Base-by-base conservation (phyloP, 2,113 vertebrate genomes). In the Salvelinus sp. region DNA sequence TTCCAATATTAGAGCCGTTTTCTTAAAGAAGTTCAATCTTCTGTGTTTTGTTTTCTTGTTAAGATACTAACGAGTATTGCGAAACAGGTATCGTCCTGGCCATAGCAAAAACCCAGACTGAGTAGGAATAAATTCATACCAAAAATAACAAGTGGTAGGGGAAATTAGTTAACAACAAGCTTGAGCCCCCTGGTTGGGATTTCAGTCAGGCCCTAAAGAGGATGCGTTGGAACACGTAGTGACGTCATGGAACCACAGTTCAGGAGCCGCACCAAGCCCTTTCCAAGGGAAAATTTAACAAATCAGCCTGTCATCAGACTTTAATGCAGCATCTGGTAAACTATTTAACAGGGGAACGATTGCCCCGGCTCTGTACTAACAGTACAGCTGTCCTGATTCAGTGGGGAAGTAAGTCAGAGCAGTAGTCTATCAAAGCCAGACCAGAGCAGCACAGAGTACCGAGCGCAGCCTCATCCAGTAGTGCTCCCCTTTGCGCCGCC, bases 201-300 rank as follows among this genome's bases (percentile, higher is more conserved):
- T 9, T 22, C n/a, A 13, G 13, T 62, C 20, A 23, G 58, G 23
- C 58, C 58, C 58, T 62, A 22, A 22, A 62, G 58, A 16, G 58
- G 58, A 10, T 1, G 4, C 16, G 50, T 18, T 54, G 50, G 50
- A 54, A 54, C 58, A 62, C 6, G 58, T 10, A 62, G 58, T n/a
- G 5, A n/a, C n/a, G 58, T 22, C 18, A 62, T n/a, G n/a, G 58
- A 62, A n/a, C 57, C 57, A 6, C 3, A 64, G 64, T 66, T 57
- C n/a, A 48, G 47, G 30, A 79, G 68, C 22, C 44, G 48, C 65
- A 23, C 75, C 23, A 44, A 72, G 28, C 16, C 67, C 48, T 30
- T 79, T 73, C 78, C 72, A 73, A 70, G 38, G 80, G 74, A 70
- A 44, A 79, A 77, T 81, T 81, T 74, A 87, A 82, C 83, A 79